Evolutionary conservation across 2,888 invertebrate genomes (phyloP), one percentile per base, ranked within the genome.

Genomic region (Syrphus vitripennis): DNA sequence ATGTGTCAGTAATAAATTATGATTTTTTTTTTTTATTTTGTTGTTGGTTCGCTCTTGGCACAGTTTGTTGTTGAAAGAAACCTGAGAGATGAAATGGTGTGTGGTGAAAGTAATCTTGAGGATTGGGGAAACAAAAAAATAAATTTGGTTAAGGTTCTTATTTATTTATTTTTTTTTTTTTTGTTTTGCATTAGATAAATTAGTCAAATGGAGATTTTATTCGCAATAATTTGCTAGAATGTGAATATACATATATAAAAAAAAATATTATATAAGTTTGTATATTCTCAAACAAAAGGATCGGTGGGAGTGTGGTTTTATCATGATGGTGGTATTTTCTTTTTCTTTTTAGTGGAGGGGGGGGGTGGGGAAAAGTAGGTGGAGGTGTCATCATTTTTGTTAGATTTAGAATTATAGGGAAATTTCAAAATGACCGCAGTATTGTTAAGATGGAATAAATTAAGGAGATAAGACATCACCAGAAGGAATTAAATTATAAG

Each of bases 1-100:
- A 74, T 74, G 74, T 74, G 74, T 74, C 63, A 74, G 74, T 74
- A 50, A 74, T 74, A 74, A 74, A 74, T 74, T 74, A 74, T 63
- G 19, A 59, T 40, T 31, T 74, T 74, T 53, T 29, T 24, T 48
- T 19, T 24, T 9, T 3, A n/a, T n/a, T 26, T 26, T 1, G 10
- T 40, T 10, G 5, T 6, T 57, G 0, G 12, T 29, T 29, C 53
- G 1, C 26, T 61, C 14, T 65, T 45, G 65, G 42, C 29, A 37
- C 65, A 48, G 48, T n/a, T 19, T 31, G 14, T 34, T 63, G 21
- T 50, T 67, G 34, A 31, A 10, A 34, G 48, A 67, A 67, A 50
- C 50, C 67, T 67, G 50, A 67, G 50, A 67, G 34, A 50, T 67
- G 34, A 50, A 34, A 50, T 67, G 34, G 34, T 50, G n/a, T n/a